Conservation (phyloP, 1,140 invertebrate genomes). For the Antheraea mylitta region DNA sequence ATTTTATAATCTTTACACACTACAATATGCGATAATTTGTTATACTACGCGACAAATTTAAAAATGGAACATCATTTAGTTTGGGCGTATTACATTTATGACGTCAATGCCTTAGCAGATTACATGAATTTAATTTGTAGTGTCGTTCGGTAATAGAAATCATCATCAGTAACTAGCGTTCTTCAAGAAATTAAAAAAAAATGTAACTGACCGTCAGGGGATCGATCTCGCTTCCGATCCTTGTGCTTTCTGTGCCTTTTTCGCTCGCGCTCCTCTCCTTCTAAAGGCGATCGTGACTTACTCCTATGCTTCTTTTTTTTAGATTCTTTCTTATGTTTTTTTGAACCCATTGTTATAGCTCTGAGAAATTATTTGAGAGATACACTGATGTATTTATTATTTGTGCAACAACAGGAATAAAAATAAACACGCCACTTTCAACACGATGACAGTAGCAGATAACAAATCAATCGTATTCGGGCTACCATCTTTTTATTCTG, state of each 20-base stretch:
- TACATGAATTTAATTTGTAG: neutral
- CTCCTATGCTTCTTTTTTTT: slow-evolving; percentile 74
- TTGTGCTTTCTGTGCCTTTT: slow-evolving; percentile 71
- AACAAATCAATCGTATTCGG: no score
- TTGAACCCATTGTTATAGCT: slow-evolving; percentile 53
- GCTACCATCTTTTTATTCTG: neutral
- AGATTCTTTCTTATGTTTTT: slow-evolving; percentile 73
- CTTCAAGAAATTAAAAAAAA: slow-evolving; percentile 21
- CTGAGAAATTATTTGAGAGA: neutral
- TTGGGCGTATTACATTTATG: neutral
- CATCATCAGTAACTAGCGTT: slow-evolving; percentile 44
- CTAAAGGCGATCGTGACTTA: slow-evolving; percentile 61
- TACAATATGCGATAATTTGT: neutral
- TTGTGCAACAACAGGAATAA: neutral
- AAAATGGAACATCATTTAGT: neutral
- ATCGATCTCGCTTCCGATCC: slow-evolving; percentile 68
- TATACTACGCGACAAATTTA: neutral
- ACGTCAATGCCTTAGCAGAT: neutral
- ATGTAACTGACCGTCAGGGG: slow-evolving; percentile 66
- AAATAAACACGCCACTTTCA: neutral
- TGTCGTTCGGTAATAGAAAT: slow-evolving; percentile 27
- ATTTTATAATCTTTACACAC: no score
- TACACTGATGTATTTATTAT: neutral
- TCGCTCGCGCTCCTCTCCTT: slow-evolving; percentile 57
- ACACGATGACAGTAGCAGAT: neutral